These are phyloP conservation scores for Brachyistius frenatus DNA, from an alignment of 2,113 vertebrate genomes.

Conservation along the genomic window DNA sequence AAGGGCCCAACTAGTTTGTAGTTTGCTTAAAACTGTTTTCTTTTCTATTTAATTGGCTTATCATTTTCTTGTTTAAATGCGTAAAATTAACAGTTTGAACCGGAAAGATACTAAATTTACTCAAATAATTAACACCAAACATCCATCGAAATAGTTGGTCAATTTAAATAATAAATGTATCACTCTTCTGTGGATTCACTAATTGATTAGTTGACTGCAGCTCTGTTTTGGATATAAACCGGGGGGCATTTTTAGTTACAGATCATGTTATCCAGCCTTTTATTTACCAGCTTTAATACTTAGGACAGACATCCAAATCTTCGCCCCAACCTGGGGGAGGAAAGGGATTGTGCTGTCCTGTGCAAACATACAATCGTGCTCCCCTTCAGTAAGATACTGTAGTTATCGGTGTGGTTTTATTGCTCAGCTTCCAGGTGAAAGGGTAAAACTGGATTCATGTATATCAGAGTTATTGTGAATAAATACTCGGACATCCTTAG, in stretches of 20 bases:
- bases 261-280: not conserved
- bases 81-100: not conserved
- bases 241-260: not conserved
- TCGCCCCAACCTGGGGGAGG: not conserved
- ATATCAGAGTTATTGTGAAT: slow-evolving; percentile 1
- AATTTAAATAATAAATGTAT: not conserved
- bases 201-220: not conserved
- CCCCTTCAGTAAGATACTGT: not conserved
- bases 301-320: not conserved
- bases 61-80: not conserved
- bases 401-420: slow-evolving; percentile 6
- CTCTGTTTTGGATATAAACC: not conserved
- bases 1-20: too few relatives aligned
- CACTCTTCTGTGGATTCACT: not conserved
- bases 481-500: not conserved
- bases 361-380: not conserved
- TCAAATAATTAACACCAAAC: too few relatives aligned
- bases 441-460: not conserved
- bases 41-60: not conserved
- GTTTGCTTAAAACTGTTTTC: too few relatives aligned
- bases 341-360: slow-evolving; percentile 2
- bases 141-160: too few relatives aligned
- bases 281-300: not conserved
- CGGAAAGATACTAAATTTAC: too few relatives aligned
- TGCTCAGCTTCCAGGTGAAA: slow-evolving; percentile 1